Base-by-base conservation (phyloP, 2,888 invertebrate genomes). In the Amblyjoppa fuscipennis region DNA sequence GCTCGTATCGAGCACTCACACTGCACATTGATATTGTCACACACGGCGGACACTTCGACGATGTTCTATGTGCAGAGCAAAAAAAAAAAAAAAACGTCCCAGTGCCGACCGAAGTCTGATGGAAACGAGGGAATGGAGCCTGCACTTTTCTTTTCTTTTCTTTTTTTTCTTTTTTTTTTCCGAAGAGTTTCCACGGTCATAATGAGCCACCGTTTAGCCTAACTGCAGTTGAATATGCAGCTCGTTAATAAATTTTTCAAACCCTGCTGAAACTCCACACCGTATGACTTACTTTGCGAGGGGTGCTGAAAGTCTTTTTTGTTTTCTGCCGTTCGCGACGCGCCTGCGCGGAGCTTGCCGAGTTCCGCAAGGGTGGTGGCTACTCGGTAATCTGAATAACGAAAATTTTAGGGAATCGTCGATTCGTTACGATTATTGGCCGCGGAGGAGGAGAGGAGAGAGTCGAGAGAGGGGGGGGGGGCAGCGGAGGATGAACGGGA, bases 391-490 rank as follows among this genome's bases (percentile, higher is more conserved):
- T 34, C 6, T 13, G 2, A 64, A 64, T 31, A 64, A n/a, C 49
- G 64, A 49, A 20, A 41, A 13, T 9, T 25, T 3, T 11, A 41
- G 28, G 2, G 59, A 74, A 74, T 41, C 11, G 59, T 28, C n/a
- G 79, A 83, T 83, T 83, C 78, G 78, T 59, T 78, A 69, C 59
- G 69, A 75, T 69, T 68, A 83, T 74, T 51, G 31, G 73, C 45
- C 59, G 28, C 38, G 11, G 20, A 38, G 70, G 64, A 34, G 68
- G 25, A 9, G 7, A 3, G 70, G 59, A 11, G 13, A 49, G 45
- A 49, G 59, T 5, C 11, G 16, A n/a, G 4, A 20, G 20, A 20
- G 20, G 20, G 20, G 20, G 20, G 20, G n/a, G 28, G 59, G 11
- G 7, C 28, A 4, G 13, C 45, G 49, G 20, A 49, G 75, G 28